Evolutionary conservation across 23 tunicate genomes (phyloP), one percentile per base, ranked within the genome.

Genomic region (Halocynthia roretzi): DNA sequence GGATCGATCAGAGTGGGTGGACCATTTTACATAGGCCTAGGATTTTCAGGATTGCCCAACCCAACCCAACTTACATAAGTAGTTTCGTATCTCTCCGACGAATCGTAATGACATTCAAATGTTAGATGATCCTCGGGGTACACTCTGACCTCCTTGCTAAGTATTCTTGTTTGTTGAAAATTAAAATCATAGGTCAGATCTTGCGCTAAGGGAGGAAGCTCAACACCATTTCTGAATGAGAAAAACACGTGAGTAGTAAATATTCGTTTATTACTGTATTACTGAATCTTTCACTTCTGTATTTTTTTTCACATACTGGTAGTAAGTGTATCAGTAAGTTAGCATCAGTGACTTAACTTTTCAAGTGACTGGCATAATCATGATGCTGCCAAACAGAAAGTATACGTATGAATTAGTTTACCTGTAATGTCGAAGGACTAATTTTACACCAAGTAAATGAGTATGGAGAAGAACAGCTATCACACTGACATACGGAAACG

Each of bases 151-250:
- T 80, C 83, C 52, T 53, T 70, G 11, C 53, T 7, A 12, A 80
- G 61, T 0, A 52, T 14, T 80, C 51, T 80, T 56, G 83, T 68
- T 55, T 80, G 76, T 53, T 80, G 83, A 31, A 31, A 80, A 70
- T 80, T 57, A 44, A 80, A 68, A 53, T 80, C 83, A 51, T 80
- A 80, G 8, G 65, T 53, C 40, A 68, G 64, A 17, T 80, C 83
- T 55, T 15, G 69, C 10, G 83, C 76, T 0, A 80, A 52, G 6
- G 83, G 83, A 54, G 53, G 15, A 15, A 80, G 60, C 75, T 80
- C 83, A 7, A 76, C 70, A 7, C 63, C 83, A 17, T 80, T 80
- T 7, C 78, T 74, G 76, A 50, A 71, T 40, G 10, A 10, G 2
- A 17, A 71, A 22, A 31, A 44, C 11, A 57, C n/a, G n/a, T n/a